phyloP scores from a whole-genome alignment of 2,113 vertebrate species.

The Ancistrus triradiatus region DNA sequence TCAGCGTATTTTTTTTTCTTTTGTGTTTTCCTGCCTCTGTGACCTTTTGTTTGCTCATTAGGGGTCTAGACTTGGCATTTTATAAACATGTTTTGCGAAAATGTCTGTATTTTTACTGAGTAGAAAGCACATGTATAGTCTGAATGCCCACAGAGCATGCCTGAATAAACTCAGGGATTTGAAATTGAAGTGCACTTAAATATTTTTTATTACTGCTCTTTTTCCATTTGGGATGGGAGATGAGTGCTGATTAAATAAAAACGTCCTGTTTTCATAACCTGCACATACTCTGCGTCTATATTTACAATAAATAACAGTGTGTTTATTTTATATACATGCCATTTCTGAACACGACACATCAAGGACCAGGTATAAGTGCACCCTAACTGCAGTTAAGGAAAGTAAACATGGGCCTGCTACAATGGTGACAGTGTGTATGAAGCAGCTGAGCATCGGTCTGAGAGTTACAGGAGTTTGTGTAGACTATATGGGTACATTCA shows the following conservation, averaged over 20 bases:
- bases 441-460: too few species aligned
- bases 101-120: slow-evolving; percentile 1
- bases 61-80: too few species aligned
- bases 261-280: slow-evolving; percentile 14
- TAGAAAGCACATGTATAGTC: neutral
- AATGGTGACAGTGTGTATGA: neutral
- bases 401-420: neutral
- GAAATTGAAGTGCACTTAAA: neutral
- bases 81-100: too few species aligned
- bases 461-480: too few species aligned
- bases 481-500: too few species aligned
- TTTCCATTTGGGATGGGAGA: slow-evolving; percentile 6
- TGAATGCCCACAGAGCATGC: too few species aligned
- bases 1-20: too few species aligned
- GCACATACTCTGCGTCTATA: slow-evolving; percentile 3
- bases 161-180: neutral
- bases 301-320: slow-evolving; percentile 11
- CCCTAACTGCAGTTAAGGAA: slow-evolving; percentile 9
- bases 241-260: slow-evolving; percentile 8
- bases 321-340: neutral
- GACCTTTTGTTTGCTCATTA: too few species aligned
- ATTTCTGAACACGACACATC: slow-evolving; percentile 19
- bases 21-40: too few species aligned
- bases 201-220: neutral
- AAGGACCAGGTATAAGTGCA: too few species aligned